A percentile compares a stretch with the other conserved stretches of the same genome.
Conservation (phyloP, 2,888 invertebrate genomes). For the Trypoxylon attenuatum region DNA sequence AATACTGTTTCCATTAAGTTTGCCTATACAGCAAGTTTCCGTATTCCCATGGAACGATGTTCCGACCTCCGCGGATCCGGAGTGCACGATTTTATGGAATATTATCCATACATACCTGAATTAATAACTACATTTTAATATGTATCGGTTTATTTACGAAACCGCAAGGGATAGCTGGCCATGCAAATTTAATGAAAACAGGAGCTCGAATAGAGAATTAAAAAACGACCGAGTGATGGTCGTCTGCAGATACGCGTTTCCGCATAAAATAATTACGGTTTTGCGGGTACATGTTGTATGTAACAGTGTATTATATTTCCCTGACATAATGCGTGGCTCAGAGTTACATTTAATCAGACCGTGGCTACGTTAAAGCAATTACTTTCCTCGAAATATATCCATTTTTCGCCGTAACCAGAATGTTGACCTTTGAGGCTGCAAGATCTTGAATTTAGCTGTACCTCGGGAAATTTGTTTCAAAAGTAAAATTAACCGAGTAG, state of each 20-base stretch:
- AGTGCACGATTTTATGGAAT: background rate
- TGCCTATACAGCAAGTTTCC: background rate
- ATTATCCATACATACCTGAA: background rate
- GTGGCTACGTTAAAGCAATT: too few species aligned
- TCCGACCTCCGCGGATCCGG: background rate
- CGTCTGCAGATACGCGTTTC: too few species aligned
- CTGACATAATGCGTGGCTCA: too few species aligned
- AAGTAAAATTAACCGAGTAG: background rate
- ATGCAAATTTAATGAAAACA: conserved; percentile 1
- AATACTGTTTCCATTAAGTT: background rate
- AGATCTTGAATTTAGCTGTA: too few species aligned
- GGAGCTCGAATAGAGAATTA: background rate
- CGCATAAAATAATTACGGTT: too few species aligned
- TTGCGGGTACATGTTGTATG: too few species aligned
- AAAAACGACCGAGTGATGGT: background rate
- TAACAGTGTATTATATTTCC: too few species aligned
- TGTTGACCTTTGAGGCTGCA: too few species aligned
- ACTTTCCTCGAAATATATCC: too few species aligned
- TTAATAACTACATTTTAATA: background rate
- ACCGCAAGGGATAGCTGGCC: background rate
- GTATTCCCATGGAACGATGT: background rate
- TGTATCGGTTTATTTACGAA: background rate
- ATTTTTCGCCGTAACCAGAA: too few species aligned
- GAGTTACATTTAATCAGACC: too few species aligned
- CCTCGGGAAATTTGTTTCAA: background rate